Base-by-base conservation (phyloP, 2,888 invertebrate genomes). In the Rhynchonema sp. region DNA sequence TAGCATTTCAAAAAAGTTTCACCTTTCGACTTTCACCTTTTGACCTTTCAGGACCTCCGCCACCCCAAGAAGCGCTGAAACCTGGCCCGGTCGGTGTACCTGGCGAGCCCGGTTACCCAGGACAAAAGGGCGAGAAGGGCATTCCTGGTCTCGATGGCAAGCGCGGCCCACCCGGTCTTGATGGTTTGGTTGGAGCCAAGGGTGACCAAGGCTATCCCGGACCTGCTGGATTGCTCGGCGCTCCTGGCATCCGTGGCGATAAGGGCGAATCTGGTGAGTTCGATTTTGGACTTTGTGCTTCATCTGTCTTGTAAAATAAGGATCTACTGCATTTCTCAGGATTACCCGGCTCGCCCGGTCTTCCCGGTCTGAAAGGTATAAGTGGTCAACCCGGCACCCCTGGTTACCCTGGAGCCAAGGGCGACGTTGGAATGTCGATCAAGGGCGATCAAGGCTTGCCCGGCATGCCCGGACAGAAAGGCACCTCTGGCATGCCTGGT, bases 121-220 rank as follows among this genome's bases (percentile, higher is more conserved):
- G 64, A 20, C 13, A 25, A 17, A 60, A 60, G 57, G 71, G 71
- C 64, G 69, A 70, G 62, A 70, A 70, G 49, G 57, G 57, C 6
- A 49, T 55, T 30, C 30, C 55, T 13, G 55, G 55, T 22, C 13
- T 65, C 3, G 63, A 63, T 27, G 70, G 70, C 60, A 61, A 66
- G 52, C 65, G 65, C 29, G 69, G 70, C 57, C 46, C 64, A 9
- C 1, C 84, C 83, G 70, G 87, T 85, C 77, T 78, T 0, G 72
- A 76, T 23, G 87, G 87, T 13, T 17, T 38, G 38, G 17, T 17
- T 6, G 52, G 52, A 55, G 68, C 67, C 30, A 56, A 56, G 25
- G 61, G 61, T 23, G 55, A 55, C 58, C 23, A 29, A 2, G 61
- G 61, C 17, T 25, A 55, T 6, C 66, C 64, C 30, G 69, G 69